Conservation (phyloP, 2,113 vertebrate genomes). For the Proterorhinus semilunaris region DNA sequence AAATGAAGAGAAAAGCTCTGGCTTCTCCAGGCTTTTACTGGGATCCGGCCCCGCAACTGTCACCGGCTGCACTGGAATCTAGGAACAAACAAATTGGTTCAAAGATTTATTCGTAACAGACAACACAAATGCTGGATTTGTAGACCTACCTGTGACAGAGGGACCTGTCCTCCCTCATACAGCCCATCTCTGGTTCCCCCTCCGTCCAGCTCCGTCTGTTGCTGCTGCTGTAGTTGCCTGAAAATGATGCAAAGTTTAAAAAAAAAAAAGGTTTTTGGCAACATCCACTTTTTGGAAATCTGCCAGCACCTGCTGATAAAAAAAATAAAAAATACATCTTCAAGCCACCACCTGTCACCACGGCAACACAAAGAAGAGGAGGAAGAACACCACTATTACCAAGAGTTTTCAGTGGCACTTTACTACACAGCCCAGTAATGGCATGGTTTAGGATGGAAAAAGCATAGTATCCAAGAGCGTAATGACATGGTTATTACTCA, state of each 20-base stretch:
- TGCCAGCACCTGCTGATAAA: conserved; percentile 45
- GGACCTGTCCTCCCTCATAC: conserved; percentile 73
- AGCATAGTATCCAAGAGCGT: too few relatives aligned
- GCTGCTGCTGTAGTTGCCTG: conserved; percentile 83
- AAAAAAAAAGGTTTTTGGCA: too few relatives aligned
- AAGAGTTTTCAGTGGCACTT: not conserved
- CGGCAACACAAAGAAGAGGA: conserved; percentile 44
- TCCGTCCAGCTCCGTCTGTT: conserved; percentile 86
- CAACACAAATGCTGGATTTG: not conserved
- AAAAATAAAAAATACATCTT: conserved; percentile 20
- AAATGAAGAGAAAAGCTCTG: conserved; percentile 70
- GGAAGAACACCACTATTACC: not conserved
- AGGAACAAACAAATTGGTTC: not conserved
- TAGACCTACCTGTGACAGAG: conserved; percentile 68
- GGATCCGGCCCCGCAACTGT: conserved; percentile 78
- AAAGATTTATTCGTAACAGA: not conserved
- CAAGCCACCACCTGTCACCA: conserved; percentile 63
- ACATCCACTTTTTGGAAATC: not conserved
- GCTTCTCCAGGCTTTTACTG: conserved; percentile 83
- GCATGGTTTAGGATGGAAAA: too few relatives aligned
- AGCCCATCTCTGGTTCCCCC: conserved; percentile 81
- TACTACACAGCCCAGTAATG: not conserved
- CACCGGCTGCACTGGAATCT: conserved; percentile 84
- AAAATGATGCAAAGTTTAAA: conserved; percentile 2
- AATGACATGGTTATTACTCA: too few relatives aligned